These are phyloP conservation scores for Melitaea athalia DNA, from an alignment of 2,888 invertebrate genomes.

Conservation along the genomic window DNA sequence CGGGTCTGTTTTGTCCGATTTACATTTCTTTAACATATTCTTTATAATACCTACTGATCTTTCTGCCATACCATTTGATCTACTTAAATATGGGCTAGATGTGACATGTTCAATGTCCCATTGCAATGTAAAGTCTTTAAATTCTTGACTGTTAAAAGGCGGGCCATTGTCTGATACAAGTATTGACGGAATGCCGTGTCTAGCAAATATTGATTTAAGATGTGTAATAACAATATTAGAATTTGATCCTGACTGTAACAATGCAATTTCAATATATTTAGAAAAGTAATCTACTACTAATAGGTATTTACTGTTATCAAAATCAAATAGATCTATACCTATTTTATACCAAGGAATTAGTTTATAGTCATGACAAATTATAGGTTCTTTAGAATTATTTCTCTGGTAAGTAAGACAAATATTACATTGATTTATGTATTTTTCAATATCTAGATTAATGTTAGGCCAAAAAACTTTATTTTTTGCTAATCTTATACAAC, in stretches of 20 bases:
- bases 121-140: neutral
- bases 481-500: constrained; percentile 13
- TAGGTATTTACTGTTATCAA: constrained; percentile 27
- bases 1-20: neutral
- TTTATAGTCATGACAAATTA: constrained; percentile 5
- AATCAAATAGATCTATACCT: constrained; percentile 33
- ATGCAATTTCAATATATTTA: constrained; percentile 8
- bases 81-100: too few species aligned
- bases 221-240: constrained; percentile 16
- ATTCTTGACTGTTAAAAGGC: neutral
- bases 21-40: too few species aligned
- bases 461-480: constrained; percentile 16
- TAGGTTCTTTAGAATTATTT: constrained; percentile 5
- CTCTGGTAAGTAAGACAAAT: constrained; percentile 30
- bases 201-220: constrained; percentile 21
- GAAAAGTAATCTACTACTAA: constrained; percentile 28
- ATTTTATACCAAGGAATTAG: constrained; percentile 35
- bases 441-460: constrained; percentile 37
- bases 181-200: neutral
- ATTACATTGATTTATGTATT: constrained; percentile 30
- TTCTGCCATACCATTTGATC: too few species aligned
- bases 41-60: too few species aligned
- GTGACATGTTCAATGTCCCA: too few species aligned
- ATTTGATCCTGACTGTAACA: neutral
- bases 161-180: neutral